Percentiles rank a stretch among this genome's conserved stretches.
Conservation (phyloP, 2,888 invertebrate species). For the Chloromyia formosa region DNA sequence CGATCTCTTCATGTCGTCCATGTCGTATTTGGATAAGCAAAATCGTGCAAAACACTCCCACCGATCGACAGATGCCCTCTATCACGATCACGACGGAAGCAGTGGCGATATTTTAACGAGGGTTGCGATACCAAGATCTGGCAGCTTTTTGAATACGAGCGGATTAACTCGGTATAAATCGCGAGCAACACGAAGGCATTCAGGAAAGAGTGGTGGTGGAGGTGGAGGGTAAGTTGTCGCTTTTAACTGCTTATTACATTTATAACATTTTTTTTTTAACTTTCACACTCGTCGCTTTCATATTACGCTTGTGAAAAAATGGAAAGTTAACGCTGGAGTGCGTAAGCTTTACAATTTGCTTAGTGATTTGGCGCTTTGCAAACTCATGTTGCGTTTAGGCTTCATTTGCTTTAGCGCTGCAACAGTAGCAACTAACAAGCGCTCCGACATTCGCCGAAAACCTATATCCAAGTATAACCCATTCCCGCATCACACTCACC, state of each 20-base stretch:
- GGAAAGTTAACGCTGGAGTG: too few species aligned
- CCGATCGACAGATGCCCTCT: constrained; percentile 32
- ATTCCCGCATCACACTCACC: too few species aligned
- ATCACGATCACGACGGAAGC: constrained; percentile 64
- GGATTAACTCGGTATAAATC: constrained; percentile 81
- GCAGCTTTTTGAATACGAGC: constrained; percentile 85
- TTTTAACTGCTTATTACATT: not conserved
- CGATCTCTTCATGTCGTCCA: constrained; percentile 47
- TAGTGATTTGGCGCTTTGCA: too few species aligned
- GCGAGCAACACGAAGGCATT: constrained; percentile 61
- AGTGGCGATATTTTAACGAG: constrained; percentile 85
- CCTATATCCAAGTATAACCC: too few species aligned
- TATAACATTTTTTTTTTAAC: not conserved
- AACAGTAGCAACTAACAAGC: too few species aligned
- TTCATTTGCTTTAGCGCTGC: too few species aligned
- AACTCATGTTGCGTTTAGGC: too few species aligned
- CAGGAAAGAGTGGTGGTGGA: constrained; percentile 56
- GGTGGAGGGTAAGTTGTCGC: constrained; percentile 67
- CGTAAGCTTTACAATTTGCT: too few species aligned
- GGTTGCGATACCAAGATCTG: constrained; percentile 85
- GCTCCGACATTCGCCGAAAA: too few species aligned
- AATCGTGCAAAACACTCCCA: constrained; percentile 42
- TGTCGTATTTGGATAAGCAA: constrained; percentile 49
- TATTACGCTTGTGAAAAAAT: too few species aligned
- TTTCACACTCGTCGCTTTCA: too few species aligned